Conservation (phyloP, 2,888 invertebrate genomes). For the Andrena bucephala region DNA sequence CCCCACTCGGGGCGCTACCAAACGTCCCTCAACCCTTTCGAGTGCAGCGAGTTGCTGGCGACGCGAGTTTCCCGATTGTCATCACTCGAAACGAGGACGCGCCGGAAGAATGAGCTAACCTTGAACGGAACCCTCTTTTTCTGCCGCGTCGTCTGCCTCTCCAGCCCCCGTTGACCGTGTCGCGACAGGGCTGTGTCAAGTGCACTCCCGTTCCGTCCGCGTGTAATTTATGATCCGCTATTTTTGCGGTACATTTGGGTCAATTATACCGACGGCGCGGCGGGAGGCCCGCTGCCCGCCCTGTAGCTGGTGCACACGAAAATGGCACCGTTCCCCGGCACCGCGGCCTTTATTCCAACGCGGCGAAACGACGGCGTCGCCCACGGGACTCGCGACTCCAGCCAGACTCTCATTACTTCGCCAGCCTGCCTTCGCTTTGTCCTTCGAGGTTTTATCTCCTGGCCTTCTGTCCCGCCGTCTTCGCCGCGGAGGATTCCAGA, state of each 20-base stretch:
- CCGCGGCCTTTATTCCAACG: slow-evolving; percentile 14
- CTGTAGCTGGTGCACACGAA: slow-evolving; percentile 11
- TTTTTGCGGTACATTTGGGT: slow-evolving; percentile 77
- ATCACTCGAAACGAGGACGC: slow-evolving; percentile 71
- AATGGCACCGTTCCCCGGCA: neutral
- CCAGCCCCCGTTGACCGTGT: slow-evolving; percentile 49
- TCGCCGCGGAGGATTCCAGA: neutral
- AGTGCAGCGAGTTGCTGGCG: slow-evolving; percentile 18
- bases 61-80: slow-evolving; percentile 65
- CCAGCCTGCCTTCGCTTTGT: neutral
- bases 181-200: slow-evolving; percentile 74
- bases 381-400: slow-evolving; percentile 6
- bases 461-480: slow-evolving; percentile 30
- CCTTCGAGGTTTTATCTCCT: slow-evolving; percentile 28
- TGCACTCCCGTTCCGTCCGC: slow-evolving; percentile 66
- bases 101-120: slow-evolving; percentile 69
- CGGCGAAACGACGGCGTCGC: neutral
- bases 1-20: neutral
- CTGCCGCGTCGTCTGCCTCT: slow-evolving; percentile 39
- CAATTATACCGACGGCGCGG: slow-evolving; percentile 69
- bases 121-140: slow-evolving; percentile 67
- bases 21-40: slow-evolving; percentile 18
- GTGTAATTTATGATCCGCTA: slow-evolving; percentile 76
- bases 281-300: neutral
- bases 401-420: slow-evolving; percentile 25